phyloP scores from a whole-genome alignment of 2,888 invertebrate genomes.

The Calameuta filiformis region DNA sequence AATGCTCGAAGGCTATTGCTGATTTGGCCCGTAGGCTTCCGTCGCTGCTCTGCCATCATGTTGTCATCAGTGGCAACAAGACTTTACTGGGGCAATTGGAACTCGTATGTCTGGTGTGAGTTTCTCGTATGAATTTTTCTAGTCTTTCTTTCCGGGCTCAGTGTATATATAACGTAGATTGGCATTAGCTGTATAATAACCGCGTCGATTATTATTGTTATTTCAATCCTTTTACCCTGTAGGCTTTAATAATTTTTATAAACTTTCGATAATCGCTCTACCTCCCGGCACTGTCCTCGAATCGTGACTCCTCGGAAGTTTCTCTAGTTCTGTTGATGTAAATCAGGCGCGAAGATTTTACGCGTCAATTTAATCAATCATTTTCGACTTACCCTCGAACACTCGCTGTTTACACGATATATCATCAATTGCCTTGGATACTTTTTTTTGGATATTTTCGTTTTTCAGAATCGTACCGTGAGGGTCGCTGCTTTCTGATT shows the following conservation, averaged over 20 bases:
- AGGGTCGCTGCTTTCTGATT: background rate
- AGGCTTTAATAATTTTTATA: slow-evolving; percentile 21
- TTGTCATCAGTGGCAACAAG: slow-evolving; percentile 30
- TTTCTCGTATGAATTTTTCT: slow-evolving; percentile 30
- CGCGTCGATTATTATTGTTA: slow-evolving; percentile 2
- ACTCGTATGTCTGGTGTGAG: slow-evolving; percentile 26
- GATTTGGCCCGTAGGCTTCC: slow-evolving; percentile 1
- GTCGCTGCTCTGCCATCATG: slow-evolving; percentile 26
- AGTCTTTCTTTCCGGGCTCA: slow-evolving; percentile 11
- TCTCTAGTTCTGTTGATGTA: background rate
- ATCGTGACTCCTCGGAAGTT: slow-evolving; percentile 11
- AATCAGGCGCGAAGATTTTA: background rate
- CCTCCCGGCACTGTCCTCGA: slow-evolving; percentile 22
- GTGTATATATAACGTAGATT: background rate
- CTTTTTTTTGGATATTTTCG: background rate
- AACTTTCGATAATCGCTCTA: slow-evolving; percentile 35
- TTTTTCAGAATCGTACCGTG: background rate
- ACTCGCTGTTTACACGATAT: background rate
- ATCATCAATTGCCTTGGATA: background rate
- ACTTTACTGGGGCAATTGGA: slow-evolving; percentile 42
- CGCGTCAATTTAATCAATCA: background rate
- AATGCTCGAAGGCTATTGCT: background rate
- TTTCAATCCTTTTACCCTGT: slow-evolving; percentile 21
- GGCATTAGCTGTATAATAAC: slow-evolving; percentile 1
- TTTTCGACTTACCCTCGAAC: background rate